Base-by-base conservation (phyloP, 2,888 invertebrate species). In the Amphipyra tragopoginis region DNA sequence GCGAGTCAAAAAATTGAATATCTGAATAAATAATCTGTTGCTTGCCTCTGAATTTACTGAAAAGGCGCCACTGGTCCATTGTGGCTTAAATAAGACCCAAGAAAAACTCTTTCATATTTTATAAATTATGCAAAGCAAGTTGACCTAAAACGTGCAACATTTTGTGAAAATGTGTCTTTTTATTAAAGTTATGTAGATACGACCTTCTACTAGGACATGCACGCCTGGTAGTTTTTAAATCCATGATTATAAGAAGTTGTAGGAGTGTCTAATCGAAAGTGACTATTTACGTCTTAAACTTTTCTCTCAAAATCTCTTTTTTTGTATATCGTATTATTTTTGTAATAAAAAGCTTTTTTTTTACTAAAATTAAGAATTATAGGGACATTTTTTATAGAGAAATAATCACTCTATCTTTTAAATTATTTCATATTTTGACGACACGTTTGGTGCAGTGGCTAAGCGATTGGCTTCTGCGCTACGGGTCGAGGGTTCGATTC, bases 21-120 rank as follows among this genome's bases (percentile, higher is more conserved):
- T 61, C 47, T 70, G 66, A 76, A 72, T 75, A 72, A 79, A 66
- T 76, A 70, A 73, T 71, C 54, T 45, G 36, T 36, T 39, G 39
- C 36, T 43, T 64, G 47, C 70, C 53, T 39, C 48, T 21, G 50
- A 64, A 61, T 65, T 66, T 50, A 42, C 55, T 65, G 65, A 48
- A 60, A 73, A 68, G 42, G 38, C 47, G 44, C 47, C 48, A 48
- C 47, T 65, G 55, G 49, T 48, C 54, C 44, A 51, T 50, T 75
- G 64, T 77, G 48, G 44, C 51, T 44, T 51, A 34, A 56, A 63
- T 54, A 72, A 67, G 48, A 38, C 33, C 39, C n/a, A 56, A 63
- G 50, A 49, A 67, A 61, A 65, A 51, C 65, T 68, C 59, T 67
- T 68, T 59, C 50, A 72, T 65, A 68, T 66, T 78, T 72, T 54